Percentiles rank a stretch among this genome's conserved stretches.
These are phyloP conservation scores for Deilephila elpenor DNA, from an alignment of 2,888 invertebrate genomes.

Conservation along the genomic window DNA sequence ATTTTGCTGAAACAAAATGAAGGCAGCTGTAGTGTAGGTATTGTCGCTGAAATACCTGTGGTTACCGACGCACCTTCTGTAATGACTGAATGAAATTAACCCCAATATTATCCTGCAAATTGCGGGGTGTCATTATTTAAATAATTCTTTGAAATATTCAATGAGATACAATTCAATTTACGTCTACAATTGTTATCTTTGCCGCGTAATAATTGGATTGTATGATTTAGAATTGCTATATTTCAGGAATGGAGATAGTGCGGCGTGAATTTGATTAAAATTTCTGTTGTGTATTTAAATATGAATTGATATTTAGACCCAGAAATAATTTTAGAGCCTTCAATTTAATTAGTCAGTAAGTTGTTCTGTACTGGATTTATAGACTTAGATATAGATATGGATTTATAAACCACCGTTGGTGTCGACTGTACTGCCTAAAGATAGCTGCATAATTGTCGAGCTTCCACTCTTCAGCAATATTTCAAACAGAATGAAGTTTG, in stretches of 20 bases:
- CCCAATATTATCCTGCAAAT: conserved; percentile 31
- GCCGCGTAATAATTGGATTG: conserved; percentile 4
- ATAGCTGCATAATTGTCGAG: too few relatives aligned
- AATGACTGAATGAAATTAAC: conserved; percentile 43
- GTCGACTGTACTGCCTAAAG: too few relatives aligned
- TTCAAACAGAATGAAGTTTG: neutral
- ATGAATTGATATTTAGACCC: too few relatives aligned
- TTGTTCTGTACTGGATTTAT: too few relatives aligned
- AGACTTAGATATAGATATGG: too few relatives aligned
- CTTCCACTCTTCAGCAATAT: too few relatives aligned
- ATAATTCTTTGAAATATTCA: conserved; percentile 6
- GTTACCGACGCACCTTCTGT: conserved; percentile 35
- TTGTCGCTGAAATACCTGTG: conserved; percentile 33
- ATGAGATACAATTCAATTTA: conserved; percentile 10
- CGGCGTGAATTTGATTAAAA: too few relatives aligned
- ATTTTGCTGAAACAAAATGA: conserved; percentile 44
- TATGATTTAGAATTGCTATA: neutral
- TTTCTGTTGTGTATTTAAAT: too few relatives aligned
- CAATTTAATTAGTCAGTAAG: too few relatives aligned
- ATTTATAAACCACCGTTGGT: too few relatives aligned
- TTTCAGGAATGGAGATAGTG: neutral
- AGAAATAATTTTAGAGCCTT: too few relatives aligned
- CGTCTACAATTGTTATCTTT: neutral
- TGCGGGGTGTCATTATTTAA: conserved; percentile 22
- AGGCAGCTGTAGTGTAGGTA: conserved; percentile 30